Conservation (phyloP, 2,797 vertebrate species). For the Parotocinclus haroldoi region DNA sequence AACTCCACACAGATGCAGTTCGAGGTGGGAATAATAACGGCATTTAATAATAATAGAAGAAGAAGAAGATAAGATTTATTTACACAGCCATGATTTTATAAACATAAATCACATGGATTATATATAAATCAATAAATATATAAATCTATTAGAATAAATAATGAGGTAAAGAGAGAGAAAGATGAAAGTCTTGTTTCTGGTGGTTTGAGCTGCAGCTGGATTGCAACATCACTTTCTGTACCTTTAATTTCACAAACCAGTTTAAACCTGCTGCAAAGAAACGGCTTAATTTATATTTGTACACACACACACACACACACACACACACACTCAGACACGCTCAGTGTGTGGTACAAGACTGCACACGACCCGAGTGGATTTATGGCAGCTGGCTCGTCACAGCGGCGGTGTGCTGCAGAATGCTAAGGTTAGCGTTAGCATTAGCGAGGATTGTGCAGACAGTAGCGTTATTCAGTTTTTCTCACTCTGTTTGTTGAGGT, state of each 20-base stretch:
- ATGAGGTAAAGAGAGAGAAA: no score
- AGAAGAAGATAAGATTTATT: no score
- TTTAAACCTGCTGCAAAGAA: constrained; percentile 73
- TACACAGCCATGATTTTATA: no score
- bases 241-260: constrained; percentile 73
- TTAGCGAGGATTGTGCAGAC: background rate
- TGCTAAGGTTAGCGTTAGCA: background rate
- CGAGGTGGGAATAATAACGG: no score
- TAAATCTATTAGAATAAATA: no score
- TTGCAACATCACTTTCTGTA: constrained; percentile 71
- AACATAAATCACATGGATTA: no score
- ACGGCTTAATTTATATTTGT: constrained; percentile 58
- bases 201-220: constrained; percentile 14
- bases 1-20: no score
- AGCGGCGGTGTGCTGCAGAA: background rate
- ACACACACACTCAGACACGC: constrained; percentile 11
- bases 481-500: background rate
- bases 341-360: constrained; percentile 53
- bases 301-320: constrained; percentile 14
- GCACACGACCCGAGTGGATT: constrained; percentile 55
- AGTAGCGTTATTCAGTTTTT: background rate
- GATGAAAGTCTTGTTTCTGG: background rate
- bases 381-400: constrained; percentile 32
- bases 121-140: no score
- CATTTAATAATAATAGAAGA: no score